Evolutionary conservation across 2,797 vertebrate genomes (phyloP).

Genomic region (Chaunax sp.): DNA sequence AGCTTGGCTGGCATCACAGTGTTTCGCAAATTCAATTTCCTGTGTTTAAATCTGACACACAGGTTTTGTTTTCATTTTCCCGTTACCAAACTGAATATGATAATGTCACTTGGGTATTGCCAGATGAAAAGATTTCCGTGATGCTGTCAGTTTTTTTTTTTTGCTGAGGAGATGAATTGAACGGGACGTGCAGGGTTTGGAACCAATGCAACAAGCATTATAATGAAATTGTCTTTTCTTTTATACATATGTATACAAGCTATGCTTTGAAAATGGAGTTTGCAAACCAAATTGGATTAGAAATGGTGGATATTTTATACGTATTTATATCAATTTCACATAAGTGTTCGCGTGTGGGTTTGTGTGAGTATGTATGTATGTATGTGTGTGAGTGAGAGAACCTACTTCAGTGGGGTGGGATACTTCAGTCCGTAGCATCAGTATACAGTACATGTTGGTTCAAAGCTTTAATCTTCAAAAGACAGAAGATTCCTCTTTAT

Average conservation of each 20-base stretch:
- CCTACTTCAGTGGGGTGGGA: slow-evolving; percentile 6
- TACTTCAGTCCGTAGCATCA: slow-evolving; percentile 36
- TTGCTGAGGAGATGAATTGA: slow-evolving; percentile 68
- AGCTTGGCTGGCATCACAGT: slow-evolving; percentile 55
- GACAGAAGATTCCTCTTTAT: slow-evolving; percentile 28
- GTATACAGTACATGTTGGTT: slow-evolving; percentile 36
- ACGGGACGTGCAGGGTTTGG: slow-evolving; percentile 61
- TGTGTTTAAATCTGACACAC: slow-evolving; percentile 77
- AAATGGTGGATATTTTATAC: slow-evolving; percentile 71
- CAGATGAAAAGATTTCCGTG: slow-evolving; percentile 79
- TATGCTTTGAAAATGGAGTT: slow-evolving; percentile 70
- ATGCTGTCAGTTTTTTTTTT: slow-evolving; percentile 63
- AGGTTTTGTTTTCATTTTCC: slow-evolving; percentile 79
- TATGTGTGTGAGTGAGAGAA: slow-evolving; percentile 17
- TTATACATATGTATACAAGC: slow-evolving; percentile 52
- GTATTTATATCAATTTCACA: slow-evolving; percentile 62
- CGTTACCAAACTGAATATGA: slow-evolving; percentile 75
- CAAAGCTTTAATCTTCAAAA: slow-evolving; percentile 45
- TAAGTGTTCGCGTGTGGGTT: background rate
- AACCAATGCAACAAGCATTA: slow-evolving; percentile 70
- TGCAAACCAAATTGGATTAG: slow-evolving; percentile 75
- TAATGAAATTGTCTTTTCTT: slow-evolving; percentile 71
- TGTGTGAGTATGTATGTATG: slow-evolving; percentile 23
- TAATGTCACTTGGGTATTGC: slow-evolving; percentile 74
- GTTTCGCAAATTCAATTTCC: slow-evolving; percentile 80